Conservation (phyloP, 2,113 vertebrate genomes). For the Caranx melampygus region DNA sequence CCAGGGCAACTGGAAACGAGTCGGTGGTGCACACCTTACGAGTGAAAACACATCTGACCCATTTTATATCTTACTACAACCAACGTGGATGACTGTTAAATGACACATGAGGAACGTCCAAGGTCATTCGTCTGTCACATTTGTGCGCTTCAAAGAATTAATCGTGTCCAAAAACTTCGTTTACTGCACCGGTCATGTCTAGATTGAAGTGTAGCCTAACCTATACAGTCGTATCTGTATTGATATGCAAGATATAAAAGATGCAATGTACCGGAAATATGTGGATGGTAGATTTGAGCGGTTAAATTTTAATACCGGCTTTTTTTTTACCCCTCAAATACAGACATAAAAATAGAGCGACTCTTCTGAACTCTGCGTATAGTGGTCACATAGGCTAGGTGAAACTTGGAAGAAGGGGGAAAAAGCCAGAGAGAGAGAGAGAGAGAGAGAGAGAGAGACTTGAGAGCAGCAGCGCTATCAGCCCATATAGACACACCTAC, state of each 20-base stretch:
- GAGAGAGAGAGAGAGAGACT: neutral
- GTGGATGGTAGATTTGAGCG: neutral
- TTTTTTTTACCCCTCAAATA: neutral
- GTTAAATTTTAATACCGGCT: neutral
- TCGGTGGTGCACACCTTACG: neutral
- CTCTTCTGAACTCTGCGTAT: slow-evolving; percentile 5
- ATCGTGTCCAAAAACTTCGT: neutral
- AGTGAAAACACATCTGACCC: neutral
- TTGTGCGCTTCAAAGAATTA: neutral
- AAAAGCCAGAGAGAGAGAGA: too few species aligned
- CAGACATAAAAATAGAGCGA: neutral
- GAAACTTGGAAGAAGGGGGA: slow-evolving; percentile 28
- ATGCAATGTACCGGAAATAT: neutral
- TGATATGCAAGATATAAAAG: neutral
- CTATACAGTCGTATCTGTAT: neutral
- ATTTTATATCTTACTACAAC: neutral
- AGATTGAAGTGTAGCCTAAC: neutral
- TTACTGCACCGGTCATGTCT: neutral
- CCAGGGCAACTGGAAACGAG: slow-evolving; percentile 14
- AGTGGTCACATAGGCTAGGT: slow-evolving; percentile 33
- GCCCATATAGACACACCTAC: slow-evolving; percentile 67
- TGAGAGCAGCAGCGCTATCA: slow-evolving; percentile 3
- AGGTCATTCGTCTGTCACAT: neutral
- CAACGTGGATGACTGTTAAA: neutral
- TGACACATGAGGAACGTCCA: neutral